Evolutionary conservation across 37 sponge, comb jelly and placozoan genomes (phyloP).

Genomic region (Oopsacas minuta): DNA sequence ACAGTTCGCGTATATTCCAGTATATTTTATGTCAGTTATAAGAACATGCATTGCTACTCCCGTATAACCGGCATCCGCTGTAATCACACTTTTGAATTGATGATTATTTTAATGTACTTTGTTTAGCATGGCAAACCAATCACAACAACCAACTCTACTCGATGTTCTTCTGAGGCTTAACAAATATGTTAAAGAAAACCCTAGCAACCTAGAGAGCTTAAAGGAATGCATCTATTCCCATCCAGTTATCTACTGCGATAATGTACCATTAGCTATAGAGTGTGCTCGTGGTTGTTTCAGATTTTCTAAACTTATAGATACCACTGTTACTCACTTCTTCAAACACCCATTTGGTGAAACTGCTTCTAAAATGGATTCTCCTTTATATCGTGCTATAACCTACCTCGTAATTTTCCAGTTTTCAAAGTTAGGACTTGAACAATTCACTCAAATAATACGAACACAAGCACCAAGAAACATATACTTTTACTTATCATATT

Average conservation of each 20-base stretch:
- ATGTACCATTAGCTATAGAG: not conserved
- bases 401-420: not conserved
- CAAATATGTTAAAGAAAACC: not conserved
- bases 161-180: not conserved
- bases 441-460: not conserved
- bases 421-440: not conserved
- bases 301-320: not conserved
- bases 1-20: no score
- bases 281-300: conserved; percentile 13
- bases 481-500: not conserved
- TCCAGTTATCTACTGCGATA: not conserved
- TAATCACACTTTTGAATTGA: no score
- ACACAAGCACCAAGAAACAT: not conserved
- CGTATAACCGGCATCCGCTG: no score
- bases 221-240: not conserved
- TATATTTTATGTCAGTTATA: no score
- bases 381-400: not conserved
- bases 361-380: not conserved
- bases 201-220: not conserved
- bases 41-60: no score
- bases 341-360: not conserved
- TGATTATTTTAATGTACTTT: no score
- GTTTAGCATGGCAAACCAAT: not conserved
- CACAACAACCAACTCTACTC: not conserved
- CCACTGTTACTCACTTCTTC: not conserved